Evolutionary conservation across 2,797 vertebrate genomes (phyloP), one percentile per base, ranked within the genome.

Genomic region (Labroides dimidiatus): DNA sequence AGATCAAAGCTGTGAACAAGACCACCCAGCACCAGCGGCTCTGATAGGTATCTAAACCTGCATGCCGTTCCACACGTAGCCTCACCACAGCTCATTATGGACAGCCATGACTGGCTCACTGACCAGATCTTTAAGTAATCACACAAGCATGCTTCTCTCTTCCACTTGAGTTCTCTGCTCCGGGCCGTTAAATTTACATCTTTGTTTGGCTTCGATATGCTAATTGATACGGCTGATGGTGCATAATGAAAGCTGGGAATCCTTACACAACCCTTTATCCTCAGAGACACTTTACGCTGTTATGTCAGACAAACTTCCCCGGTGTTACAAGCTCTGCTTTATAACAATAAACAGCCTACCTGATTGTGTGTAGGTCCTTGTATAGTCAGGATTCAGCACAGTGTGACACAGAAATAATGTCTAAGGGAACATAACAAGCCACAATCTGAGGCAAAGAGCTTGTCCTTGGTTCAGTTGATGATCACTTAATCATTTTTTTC

Each of bases 51-150:
- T 87, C 78, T 67, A 10, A 39, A 78, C 60, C 79, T 73, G 48
- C 48, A 23, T 82, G 77, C 64, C 59, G 83, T 56, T 87, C 77
- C 78, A 70, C 87, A 88, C 80, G 84, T 89, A 89, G 76, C 76
- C 75, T 62, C 53, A 77, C 77, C 74, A 69, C 71, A 63, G 67
- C 69, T 78, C 69, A 81, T 88, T 84, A 75, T 83, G 47, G 13
- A 11, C 47, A 1, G 24, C 59, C 63, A 61, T 10, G 66, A 53
- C 59, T 17, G 53, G 58, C 51, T 75, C 53, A 50, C 51, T 61
- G 67, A 54, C 27, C 30, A 37, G 37, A 21, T 43, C 42, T 50
- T 48, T 39, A 65, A 87, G 78, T 55, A 80, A 33, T 68, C 73
- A 43, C 58, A 2, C 8, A 56, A 20, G 60, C 11, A 30, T 47